phyloP scores from a whole-genome alignment of 1,140 invertebrate genomes.

The Euwallacea fornicatus region DNA sequence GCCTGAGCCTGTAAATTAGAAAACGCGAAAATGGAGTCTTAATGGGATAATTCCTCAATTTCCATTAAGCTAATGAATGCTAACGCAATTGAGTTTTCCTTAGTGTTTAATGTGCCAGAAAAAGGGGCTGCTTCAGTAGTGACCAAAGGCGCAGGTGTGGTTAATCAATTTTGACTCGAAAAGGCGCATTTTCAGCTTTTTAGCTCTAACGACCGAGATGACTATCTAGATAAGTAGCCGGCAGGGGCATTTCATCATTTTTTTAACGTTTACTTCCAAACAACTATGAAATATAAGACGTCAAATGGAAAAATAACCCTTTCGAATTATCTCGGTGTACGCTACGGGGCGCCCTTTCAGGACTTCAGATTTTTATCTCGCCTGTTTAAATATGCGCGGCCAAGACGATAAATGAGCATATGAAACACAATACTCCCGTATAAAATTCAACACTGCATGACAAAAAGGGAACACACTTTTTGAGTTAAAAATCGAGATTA shows the following conservation, averaged over 20 bases:
- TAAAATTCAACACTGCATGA: conserved; percentile 31
- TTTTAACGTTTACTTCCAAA: conserved; percentile 16
- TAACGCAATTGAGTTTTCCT: too few relatives aligned
- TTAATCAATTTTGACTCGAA: conserved; percentile 29
- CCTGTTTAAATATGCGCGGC: conserved; percentile 31
- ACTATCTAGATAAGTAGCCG: conserved; percentile 25
- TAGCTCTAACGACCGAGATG: conserved; percentile 26
- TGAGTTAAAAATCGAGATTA: too few relatives aligned
- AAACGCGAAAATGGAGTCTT: too few relatives aligned
- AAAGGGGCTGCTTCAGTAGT: too few relatives aligned
- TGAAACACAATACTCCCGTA: conserved; percentile 33
- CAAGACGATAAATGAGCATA: conserved; percentile 29
- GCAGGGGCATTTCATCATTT: conserved; percentile 24
- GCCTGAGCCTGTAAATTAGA: too few relatives aligned
- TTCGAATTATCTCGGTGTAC: conserved; percentile 24
- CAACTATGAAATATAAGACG: conserved; percentile 37
- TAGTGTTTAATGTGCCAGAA: too few relatives aligned
- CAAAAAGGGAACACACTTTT: conserved; percentile 8
- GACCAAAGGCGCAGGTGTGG: conserved; percentile 8
- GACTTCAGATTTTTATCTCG: conserved; percentile 28
- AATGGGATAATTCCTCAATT: too few relatives aligned
- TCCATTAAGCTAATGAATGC: too few relatives aligned
- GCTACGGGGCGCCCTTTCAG: conserved; percentile 28
- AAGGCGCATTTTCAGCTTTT: conserved; percentile 22
- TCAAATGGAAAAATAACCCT: conserved; percentile 37